phyloP scores from a whole-genome alignment of 1,140 invertebrate species.

The Diploscapter pachys region DNA sequence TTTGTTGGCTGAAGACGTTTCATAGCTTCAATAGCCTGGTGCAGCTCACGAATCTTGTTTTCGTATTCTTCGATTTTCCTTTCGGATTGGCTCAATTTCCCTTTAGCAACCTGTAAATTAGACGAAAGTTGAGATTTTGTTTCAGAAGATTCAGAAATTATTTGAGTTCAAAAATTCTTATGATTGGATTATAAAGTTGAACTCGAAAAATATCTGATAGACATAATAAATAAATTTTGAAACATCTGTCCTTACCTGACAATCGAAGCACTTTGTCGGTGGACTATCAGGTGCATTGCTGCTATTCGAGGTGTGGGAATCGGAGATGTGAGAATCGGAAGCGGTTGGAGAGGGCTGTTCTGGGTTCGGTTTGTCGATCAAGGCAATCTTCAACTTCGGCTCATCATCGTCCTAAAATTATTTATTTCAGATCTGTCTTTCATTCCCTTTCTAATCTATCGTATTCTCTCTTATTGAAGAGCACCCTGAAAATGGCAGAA shows the following conservation, averaged over 20 bases:
- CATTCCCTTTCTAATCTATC: background rate
- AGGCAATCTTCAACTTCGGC: slow-evolving; percentile 13
- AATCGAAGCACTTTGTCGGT: slow-evolving; percentile 40
- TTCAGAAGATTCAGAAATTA: slow-evolving; percentile 9
- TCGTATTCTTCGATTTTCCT: slow-evolving; percentile 4
- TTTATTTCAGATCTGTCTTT: background rate
- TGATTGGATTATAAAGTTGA: background rate
- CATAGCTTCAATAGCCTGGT: background rate
- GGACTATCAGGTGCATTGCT: too few species aligned
- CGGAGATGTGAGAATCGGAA: slow-evolving; percentile 41
- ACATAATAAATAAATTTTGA: background rate
- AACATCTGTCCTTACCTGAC: slow-evolving; percentile 32
- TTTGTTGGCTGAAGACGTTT: too few species aligned
- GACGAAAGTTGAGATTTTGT: too few species aligned
- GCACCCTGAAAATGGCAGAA: slow-evolving; percentile 4
- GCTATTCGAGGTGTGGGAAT: slow-evolving; percentile 33
- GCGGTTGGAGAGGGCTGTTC: slow-evolving; percentile 41
- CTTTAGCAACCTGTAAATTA: background rate
- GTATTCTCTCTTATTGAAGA: background rate
- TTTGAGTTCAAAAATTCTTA: slow-evolving; percentile 1
- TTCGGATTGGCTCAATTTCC: slow-evolving; percentile 4
- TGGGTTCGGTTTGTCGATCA: slow-evolving; percentile 20
- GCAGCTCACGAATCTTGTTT: slow-evolving; percentile 15
- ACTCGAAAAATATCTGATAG: slow-evolving; percentile 5
- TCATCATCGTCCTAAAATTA: slow-evolving; percentile 12